Percentiles rank a stretch among this genome's conserved stretches.
phyloP scores from a whole-genome alignment of 2,888 invertebrate species.

The Sthenelais limicola region DNA sequence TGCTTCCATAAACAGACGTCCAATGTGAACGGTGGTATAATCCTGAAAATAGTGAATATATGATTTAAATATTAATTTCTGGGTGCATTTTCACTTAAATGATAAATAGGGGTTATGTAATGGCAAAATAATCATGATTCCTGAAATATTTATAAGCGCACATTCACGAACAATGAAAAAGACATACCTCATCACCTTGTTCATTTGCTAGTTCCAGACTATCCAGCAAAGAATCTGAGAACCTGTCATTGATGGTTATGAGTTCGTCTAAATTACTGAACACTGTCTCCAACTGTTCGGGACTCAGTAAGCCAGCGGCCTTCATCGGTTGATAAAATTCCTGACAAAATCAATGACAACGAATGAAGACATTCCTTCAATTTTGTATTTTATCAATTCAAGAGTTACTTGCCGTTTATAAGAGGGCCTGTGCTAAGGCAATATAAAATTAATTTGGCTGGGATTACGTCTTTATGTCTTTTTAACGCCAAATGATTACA shows the following conservation, averaged over 20 bases:
- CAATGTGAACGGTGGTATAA: constrained; percentile 89
- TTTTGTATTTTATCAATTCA: too few relatives aligned
- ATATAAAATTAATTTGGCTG: too few relatives aligned
- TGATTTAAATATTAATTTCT: too few relatives aligned
- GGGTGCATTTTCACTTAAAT: too few relatives aligned
- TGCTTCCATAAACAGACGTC: constrained; percentile 90
- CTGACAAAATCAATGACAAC: constrained; percentile 56
- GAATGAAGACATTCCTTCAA: background rate
- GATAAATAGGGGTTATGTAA: too few relatives aligned
- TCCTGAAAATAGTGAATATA: constrained; percentile 74
- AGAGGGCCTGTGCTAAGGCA: too few relatives aligned
- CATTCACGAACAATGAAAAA: background rate
- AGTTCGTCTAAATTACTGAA: constrained; percentile 95
- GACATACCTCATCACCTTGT: constrained; percentile 75
- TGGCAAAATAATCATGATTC: too few relatives aligned
- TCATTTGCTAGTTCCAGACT: constrained; percentile 85
- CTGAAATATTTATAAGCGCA: too few relatives aligned
- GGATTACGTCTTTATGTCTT: too few relatives aligned
- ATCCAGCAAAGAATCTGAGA: constrained; percentile 89
- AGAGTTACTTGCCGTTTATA: too few relatives aligned
- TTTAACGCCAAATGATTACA: too few relatives aligned
- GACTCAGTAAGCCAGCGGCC: constrained; percentile 90
- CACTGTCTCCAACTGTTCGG: constrained; percentile 91
- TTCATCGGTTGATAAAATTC: constrained; percentile 82
- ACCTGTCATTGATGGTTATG: constrained; percentile 81